Base-by-base conservation (phyloP, 2,888 invertebrate genomes). In the Mactromeris polynyma region DNA sequence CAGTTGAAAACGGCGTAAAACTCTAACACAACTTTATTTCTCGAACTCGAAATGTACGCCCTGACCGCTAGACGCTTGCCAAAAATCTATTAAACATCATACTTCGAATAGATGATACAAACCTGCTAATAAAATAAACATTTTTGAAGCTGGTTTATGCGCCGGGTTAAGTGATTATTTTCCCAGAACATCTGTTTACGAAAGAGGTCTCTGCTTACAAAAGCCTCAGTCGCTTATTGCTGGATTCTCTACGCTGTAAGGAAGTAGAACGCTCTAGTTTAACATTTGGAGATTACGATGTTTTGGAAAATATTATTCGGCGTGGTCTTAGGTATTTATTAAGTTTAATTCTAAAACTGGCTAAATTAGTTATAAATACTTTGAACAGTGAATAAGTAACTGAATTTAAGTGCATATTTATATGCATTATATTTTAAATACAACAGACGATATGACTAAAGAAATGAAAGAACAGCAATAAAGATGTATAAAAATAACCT, bases 271-370 rank as follows among this genome's bases (percentile, higher is more conserved):
- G 46, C 46, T 46, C 46, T 46, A 14, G 46, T 46, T 46, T 7
- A 46, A 46, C 26, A n/a, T 21, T 64, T 64, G 11, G 58, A 64
- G 21, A 64, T 64, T 26, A 64, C 58, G 26, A 64, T 64, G 58
- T 64, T 64, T 64, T 64, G 58, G 58, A 64, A 64, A 64, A n/a
- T 64, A 64, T 26, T 64, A 26, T 64, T 64, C n/a, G 58, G n/a
- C 58, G 58, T 64, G 58, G 58, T 64, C n/a, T 26, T 64, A 64
- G 58, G 58, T 64, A 64, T 64, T 64, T 64, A n/a, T 54, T 54
- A 21, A 2, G 17, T 54, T 64, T 64, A 7, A 26, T 64, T 9
- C 11, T 46, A 46, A 46, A 9, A 46, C 14, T 17, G 14, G 46
- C 2, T 46, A 46, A 46, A n/a, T n/a, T 14, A 46, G 46, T 17